Conservation (phyloP, 2,113 vertebrate genomes). For the Hemichromis elongatus region DNA sequence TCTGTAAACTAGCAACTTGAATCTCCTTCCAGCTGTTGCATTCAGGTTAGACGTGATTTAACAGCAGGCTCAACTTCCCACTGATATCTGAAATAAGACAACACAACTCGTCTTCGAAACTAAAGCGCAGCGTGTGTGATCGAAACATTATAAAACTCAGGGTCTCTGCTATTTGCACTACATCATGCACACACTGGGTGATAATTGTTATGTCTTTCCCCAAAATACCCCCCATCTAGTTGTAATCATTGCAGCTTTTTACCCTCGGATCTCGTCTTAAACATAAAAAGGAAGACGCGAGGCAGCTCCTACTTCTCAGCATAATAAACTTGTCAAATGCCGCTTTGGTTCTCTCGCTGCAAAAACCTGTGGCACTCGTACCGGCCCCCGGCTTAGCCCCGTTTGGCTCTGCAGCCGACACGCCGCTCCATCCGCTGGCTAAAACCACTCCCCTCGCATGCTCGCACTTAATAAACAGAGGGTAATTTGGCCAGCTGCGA, state of each 20-base stretch:
- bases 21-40: not conserved
- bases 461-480: constrained; percentile 85
- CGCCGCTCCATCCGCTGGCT: not conserved
- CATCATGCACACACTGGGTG: not conserved
- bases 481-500: constrained; percentile 95
- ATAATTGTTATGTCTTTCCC: constrained; percentile 5
- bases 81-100: not conserved
- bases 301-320: not conserved
- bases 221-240: not conserved
- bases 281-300: not conserved
- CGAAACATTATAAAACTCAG: not conserved
- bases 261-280: not conserved
- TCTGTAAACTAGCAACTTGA: not conserved
- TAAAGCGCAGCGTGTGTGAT: not conserved
- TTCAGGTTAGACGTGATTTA: not conserved
- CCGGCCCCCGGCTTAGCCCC: not conserved
- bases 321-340: constrained; percentile 15
- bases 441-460: not conserved
- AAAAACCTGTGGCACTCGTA: not conserved
- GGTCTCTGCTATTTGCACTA: not conserved
- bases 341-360: not conserved
- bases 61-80: not conserved
- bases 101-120: not conserved
- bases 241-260: not conserved
- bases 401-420: not conserved